Base-by-base conservation (phyloP, 2,797 vertebrate species). In the Amazona finschi region DNA sequence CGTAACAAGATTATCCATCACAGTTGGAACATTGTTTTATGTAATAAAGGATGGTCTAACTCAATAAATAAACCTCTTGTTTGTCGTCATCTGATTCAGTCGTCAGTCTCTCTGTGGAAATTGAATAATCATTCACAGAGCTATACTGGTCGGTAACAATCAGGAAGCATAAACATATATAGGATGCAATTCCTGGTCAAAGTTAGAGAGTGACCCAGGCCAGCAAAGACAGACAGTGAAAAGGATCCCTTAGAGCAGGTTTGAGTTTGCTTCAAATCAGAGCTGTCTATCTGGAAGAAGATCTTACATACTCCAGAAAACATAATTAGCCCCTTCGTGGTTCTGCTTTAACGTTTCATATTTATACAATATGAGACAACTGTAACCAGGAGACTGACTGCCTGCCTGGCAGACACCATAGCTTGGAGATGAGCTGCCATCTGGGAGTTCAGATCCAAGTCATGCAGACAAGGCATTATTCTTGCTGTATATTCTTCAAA, bases 41-140 rank as follows among this genome's bases (percentile, higher is more conserved):
- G 41, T 81, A 94, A 93, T 86, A 90, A 94, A 77, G 53, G 38
- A 71, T 72, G 12, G 5, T 31, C 12, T 95, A 91, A 91, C 39
- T 89, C 44, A 91, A 80, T 91, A 89, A 91, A 89, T 91, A 52
- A 33, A 71, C 52, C 20, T 71, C 83, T 33, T 41, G 41, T 49
- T 88, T 93, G 65, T 83, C 27, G 2, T 91, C 49, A 41, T 74
- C 76, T 80, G 49, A 64, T 67, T 90, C 69, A 87, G 33, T 15
- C 44, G 28, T 16, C 4, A 12, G 28, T 64, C 57, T 61, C 24
- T 72, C 39, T 93, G 61, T 60, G 44, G 60, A 93, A 87, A 80
- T 2, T 61, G 41, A 83, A 21, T 15, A 17, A 70, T 81, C 62
- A 57, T 52, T 93, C 47, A 15, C 49, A 60, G 55, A 81, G n/a